Percentiles rank a stretch among this genome's conserved stretches.
Evolutionary conservation across 2,888 invertebrate genomes (phyloP).

Genomic region (Platerodrilus igneus): DNA sequence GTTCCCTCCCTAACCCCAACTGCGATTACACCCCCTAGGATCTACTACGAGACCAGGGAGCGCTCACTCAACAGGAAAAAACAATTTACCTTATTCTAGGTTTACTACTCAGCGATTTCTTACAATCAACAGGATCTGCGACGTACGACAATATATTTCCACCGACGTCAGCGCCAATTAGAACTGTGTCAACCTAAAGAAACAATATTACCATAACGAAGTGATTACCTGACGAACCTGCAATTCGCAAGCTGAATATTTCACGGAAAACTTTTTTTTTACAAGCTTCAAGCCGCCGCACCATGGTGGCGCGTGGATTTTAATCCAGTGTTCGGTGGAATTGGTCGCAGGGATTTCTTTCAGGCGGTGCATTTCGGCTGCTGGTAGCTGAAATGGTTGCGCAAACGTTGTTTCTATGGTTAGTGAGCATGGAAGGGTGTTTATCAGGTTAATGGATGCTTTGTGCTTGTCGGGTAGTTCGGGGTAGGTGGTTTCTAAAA

Average conservation of each 20-base stretch:
- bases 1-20: no score
- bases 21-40: no score
- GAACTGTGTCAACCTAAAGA: slow-evolving; percentile 43
- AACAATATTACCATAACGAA: not conserved
- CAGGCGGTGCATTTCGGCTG: slow-evolving; percentile 38
- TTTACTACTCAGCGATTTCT: slow-evolving; percentile 58
- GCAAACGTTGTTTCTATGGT: slow-evolving; percentile 41
- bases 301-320: slow-evolving; percentile 34
- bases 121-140: slow-evolving; percentile 56
- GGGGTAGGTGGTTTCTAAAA: slow-evolving; percentile 47
- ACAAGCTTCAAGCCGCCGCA: slow-evolving; percentile 37
- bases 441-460: slow-evolving; percentile 58
- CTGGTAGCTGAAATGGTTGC: slow-evolving; percentile 33
- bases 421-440: slow-evolving; percentile 59
- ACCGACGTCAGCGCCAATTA: slow-evolving; percentile 43
- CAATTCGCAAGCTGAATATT: slow-evolving; percentile 20
- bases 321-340: slow-evolving; percentile 37
- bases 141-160: slow-evolving; percentile 52
- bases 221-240: slow-evolving; percentile 15
- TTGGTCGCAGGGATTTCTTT: slow-evolving; percentile 41
- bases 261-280: slow-evolving; percentile 11
- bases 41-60: no score
- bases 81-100: slow-evolving; percentile 57
- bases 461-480: slow-evolving; percentile 41
- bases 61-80: no score